Conservation (phyloP, 2,888 invertebrate genomes). For the Eurytoma californica region DNA sequence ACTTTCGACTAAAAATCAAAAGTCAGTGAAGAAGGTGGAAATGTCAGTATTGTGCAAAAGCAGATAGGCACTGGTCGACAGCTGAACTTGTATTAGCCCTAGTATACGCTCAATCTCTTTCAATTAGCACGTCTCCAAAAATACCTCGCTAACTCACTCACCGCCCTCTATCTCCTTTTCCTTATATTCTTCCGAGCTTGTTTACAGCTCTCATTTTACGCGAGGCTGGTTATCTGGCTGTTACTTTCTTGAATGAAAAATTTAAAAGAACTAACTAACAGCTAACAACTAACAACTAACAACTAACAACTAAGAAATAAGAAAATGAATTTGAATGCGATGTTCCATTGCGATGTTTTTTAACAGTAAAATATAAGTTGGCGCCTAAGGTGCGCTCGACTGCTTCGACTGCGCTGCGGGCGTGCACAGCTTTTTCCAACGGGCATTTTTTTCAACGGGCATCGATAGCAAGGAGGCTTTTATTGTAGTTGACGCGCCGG, state of each 20-base stretch:
- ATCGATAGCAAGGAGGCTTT: conserved; percentile 16
- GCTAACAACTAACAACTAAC: no score
- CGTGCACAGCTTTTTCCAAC: neutral
- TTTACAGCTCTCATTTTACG: conserved; percentile 46
- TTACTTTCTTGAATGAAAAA: no score
- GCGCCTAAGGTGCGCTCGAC: no score
- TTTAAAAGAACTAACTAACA: no score
- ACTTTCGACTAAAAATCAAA: neutral
- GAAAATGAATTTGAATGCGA: no score
- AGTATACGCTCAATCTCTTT: conserved; percentile 52
- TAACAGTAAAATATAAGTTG: no score
- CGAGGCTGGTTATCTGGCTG: neutral
- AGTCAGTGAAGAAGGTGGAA: no score
- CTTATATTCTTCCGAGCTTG: neutral
- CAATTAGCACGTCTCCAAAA: conserved; percentile 57
- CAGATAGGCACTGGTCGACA: no score
- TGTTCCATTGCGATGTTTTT: no score
- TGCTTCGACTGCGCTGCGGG: neutral
- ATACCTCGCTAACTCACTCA: conserved; percentile 32
- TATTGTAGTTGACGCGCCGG: neutral
- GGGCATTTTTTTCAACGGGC: neutral
- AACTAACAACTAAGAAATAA: no score
- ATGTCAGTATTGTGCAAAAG: no score
- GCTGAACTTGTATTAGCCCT: conserved; percentile 38
- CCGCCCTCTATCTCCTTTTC: conserved; percentile 38